A percentile compares a stretch with the other conserved stretches of the same genome.
phyloP scores from a whole-genome alignment of 2,113 vertebrate genomes.

The Catharus fuscescens region DNA sequence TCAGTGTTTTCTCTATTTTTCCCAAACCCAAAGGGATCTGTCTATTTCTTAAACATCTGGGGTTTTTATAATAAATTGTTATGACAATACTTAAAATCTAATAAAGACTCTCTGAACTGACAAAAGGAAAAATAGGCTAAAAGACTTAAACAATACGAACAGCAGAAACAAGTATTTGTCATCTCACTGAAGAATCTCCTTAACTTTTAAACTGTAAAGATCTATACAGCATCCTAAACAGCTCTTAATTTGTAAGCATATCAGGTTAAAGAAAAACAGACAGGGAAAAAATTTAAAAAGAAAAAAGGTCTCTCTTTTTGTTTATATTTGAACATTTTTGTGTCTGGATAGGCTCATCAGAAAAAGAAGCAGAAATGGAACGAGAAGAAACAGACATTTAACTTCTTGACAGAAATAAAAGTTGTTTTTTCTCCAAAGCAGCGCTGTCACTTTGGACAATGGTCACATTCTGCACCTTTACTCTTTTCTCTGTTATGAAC shows the following conservation, averaged over 20 bases:
- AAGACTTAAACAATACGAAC: conserved; percentile 3
- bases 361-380: not conserved
- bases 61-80: not conserved
- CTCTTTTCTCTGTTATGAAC: not conserved
- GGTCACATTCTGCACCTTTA: not conserved
- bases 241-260: not conserved
- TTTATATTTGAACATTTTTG: not conserved
- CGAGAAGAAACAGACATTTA: not conserved
- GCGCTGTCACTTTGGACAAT: not conserved
- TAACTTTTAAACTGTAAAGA: not conserved
- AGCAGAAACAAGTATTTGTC: not conserved
- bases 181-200: not conserved
- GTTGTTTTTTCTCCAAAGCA: not conserved
- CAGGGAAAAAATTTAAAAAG: not conserved
- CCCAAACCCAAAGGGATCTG: not conserved
- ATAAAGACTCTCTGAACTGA: not conserved
- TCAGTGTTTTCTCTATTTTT: not conserved
- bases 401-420: not conserved
- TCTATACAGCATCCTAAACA: not conserved
- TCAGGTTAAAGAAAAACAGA: not conserved
- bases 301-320: not conserved
- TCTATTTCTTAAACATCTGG: conserved; percentile 36
- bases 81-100: conserved; percentile 38
- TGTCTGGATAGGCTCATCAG: not conserved
- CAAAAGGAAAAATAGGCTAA: not conserved